Evolutionary conservation across 2,797 vertebrate species (phyloP), one percentile per base, ranked within the genome.

Genomic region (Rhabdomys pumilio): DNA sequence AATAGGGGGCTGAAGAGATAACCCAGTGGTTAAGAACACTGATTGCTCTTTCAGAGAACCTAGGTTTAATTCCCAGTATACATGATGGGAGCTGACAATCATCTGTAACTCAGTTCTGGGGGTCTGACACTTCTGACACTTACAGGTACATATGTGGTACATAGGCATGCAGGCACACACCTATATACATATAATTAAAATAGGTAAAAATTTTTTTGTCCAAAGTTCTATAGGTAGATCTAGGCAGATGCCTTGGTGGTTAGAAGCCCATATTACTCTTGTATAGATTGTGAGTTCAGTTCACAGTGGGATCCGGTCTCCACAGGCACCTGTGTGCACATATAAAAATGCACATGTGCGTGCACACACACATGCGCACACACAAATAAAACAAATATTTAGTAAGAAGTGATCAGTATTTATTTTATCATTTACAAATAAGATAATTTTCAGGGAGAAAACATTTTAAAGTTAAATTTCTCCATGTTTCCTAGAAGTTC

Each of bases 381-480:
- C 41, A 65, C 26, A 67, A 12, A 53, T 4, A 50, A 22, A 11
- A 3, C 8, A 72, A 72, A 29, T 38, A 8, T 85, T 53, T n/a
- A 86, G 29, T 13, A 80, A 75, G 92, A 84, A 15, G 10, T 20
- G 26, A 63, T 82, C 50, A 38, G 31, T 69, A 6, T 55, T 65
- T 72, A 87, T 87, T 55, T 44, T 57, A 80, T 92, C 44, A 72
- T 61, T 94, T 89, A 63, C 22, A 79, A n/a, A 24, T 29, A 84
- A 96, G 75, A 63, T 89, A 65, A 55, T 57, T 91, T 91, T 77
- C 34, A 82, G 59, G 41, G 61, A 72, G 47, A 91, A 87, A 87
- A 59, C 38, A 81, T 72, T 76, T 83, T 73, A 13, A 88, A 83
- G 69, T 77, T 29, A 15, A 38, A 47, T 87, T 29, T 31, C 67